Conservation (phyloP, 2,113 vertebrate species). For the Coracopsis vasa region DNA sequence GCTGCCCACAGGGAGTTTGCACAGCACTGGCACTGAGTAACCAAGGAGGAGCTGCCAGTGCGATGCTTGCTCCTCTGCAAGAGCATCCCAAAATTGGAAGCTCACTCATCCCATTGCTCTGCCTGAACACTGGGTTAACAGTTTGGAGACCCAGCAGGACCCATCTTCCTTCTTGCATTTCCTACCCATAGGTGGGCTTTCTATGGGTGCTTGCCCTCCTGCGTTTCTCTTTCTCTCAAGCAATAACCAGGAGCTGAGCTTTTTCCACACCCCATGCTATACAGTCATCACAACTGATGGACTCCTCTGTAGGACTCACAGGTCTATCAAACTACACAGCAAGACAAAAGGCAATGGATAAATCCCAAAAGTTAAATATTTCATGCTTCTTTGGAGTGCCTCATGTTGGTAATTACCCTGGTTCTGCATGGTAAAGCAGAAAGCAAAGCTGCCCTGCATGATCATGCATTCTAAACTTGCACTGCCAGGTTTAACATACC, state of each 20-base stretch:
- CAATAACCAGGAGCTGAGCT: neutral
- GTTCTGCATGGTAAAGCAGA: accelerated
- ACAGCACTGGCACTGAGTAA: accelerated
- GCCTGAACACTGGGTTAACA: neutral
- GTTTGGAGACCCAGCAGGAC: neutral
- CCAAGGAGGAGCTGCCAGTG: neutral
- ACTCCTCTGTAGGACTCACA: neutral
- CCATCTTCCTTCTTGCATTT: neutral
- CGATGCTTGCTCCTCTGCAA: neutral
- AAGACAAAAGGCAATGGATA: neutral
- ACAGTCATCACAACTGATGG: accelerated
- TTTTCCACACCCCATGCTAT: neutral
- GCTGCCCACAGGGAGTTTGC: accelerated
- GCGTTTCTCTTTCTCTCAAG: neutral
- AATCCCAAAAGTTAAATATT: neutral
- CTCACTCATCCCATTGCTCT: neutral
- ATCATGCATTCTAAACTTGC: accelerated
- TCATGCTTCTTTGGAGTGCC: neutral
- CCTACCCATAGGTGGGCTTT: neutral
- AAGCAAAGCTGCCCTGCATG: accelerated
- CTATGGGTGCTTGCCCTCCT: neutral
- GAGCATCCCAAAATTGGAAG: neutral
- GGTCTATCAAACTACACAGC: neutral
- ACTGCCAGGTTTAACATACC: neutral
- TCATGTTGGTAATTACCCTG: neutral